A percentile compares a stretch with the other conserved stretches of the same genome.
phyloP scores from a whole-genome alignment of 2,113 vertebrate species.

The Procavia capensis region DNA sequence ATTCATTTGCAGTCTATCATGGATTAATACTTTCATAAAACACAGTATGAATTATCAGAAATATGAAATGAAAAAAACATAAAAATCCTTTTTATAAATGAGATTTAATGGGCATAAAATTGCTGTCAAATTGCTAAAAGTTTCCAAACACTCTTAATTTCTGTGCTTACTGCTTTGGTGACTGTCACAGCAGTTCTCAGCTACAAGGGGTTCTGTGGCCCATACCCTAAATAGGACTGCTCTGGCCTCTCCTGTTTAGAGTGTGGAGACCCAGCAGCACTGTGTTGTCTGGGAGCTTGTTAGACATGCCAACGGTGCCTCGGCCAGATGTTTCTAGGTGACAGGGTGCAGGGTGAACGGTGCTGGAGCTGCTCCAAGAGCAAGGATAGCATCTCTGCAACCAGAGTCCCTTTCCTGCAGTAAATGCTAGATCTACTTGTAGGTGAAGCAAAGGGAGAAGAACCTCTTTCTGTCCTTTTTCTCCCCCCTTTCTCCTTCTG shows the following conservation, averaged over 20 bases:
- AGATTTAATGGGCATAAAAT: not conserved
- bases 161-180: not conserved
- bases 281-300: not conserved
- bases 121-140: not conserved
- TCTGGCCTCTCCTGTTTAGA: not conserved
- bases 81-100: not conserved
- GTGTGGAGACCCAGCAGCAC: not conserved
- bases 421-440: not conserved
- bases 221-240: not conserved
- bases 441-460: not conserved
- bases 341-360: not conserved
- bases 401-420: not conserved
- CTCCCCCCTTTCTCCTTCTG: not conserved
- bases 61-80: not conserved
- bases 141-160: not conserved
- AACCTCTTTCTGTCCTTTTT: not conserved
- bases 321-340: not conserved
- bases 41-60: not conserved
- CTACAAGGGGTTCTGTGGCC: rapidly evolving
- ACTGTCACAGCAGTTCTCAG: not conserved
- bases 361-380: not conserved
- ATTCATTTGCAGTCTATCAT: not conserved
- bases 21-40: not conserved
- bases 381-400: not conserved
- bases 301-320: not conserved